Evolutionary conservation across 2,113 vertebrate genomes (phyloP).

Genomic region (Sander vitreus): DNA sequence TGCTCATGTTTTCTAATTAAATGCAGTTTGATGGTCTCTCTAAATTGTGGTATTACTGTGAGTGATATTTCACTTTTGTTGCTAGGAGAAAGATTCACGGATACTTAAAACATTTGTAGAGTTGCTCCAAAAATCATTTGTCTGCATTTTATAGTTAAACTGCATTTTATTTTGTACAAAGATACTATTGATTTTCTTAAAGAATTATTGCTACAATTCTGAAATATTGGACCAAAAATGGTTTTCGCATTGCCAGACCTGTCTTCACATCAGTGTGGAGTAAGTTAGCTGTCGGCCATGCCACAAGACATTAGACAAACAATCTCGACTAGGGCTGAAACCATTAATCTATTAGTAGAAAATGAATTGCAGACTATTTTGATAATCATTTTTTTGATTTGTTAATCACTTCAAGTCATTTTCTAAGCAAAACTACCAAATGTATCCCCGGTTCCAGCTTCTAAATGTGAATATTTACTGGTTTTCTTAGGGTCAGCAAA

Average conservation of each 20-base stretch:
- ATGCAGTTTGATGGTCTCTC: constrained; percentile 57
- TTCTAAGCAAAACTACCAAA: background rate
- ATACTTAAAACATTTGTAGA: background rate
- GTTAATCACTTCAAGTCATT: background rate
- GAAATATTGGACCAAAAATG: background rate
- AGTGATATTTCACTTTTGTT: background rate
- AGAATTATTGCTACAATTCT: background rate
- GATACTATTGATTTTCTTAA: background rate
- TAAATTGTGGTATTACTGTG: background rate
- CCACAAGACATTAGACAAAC: background rate
- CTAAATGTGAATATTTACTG: background rate
- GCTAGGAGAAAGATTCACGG: background rate
- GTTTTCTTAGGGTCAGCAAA: background rate
- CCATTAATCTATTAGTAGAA: no score
- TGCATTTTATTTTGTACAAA: background rate
- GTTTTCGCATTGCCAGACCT: background rate
- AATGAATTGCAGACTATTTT: background rate
- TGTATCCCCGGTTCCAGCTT: background rate
- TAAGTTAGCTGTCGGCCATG: background rate
- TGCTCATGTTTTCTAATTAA: constrained; percentile 74
- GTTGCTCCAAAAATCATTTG: background rate
- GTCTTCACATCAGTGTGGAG: no score
- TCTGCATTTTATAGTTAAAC: background rate
- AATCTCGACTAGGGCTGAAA: no score
- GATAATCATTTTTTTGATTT: background rate